Percentiles rank a stretch among this genome's conserved stretches.
phyloP scores from a whole-genome alignment of 1,140 invertebrate genomes.

The Scaptomyza graminum region DNA sequence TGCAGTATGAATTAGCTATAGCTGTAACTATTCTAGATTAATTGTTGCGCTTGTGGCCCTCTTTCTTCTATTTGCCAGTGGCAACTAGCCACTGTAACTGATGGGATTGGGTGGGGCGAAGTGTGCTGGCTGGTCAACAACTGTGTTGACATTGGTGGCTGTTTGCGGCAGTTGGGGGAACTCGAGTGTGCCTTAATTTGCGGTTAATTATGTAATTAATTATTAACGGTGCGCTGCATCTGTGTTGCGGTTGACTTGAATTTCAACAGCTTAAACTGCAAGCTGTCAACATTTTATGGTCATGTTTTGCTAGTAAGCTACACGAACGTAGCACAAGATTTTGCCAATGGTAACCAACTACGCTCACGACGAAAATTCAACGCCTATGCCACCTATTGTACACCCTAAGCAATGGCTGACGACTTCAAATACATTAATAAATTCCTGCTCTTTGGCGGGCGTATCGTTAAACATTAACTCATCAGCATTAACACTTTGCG shows the following conservation, averaged over 20 bases:
- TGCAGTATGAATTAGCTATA: slow-evolving; percentile 1
- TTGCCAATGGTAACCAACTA: slow-evolving; percentile 1
- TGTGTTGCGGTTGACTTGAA: slow-evolving; percentile 41
- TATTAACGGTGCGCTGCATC: slow-evolving; percentile 71
- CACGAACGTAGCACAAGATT: background rate
- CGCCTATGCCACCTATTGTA: background rate
- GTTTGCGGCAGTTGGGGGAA: slow-evolving; percentile 22
- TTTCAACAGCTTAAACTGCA: slow-evolving; percentile 38
- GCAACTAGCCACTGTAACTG: background rate
- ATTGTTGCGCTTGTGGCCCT: slow-evolving; percentile 7
- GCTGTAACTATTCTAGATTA: slow-evolving; percentile 4
- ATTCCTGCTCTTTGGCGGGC: slow-evolving; percentile 33
- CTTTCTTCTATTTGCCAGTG: slow-evolving; percentile 19
- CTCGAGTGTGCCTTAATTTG: slow-evolving; percentile 71
- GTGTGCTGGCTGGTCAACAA: slow-evolving; percentile 57
- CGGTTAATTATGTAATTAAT: slow-evolving; percentile 78
- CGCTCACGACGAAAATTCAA: background rate
- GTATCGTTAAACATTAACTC: slow-evolving; percentile 24
- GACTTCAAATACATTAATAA: slow-evolving; percentile 48
- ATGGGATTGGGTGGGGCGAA: background rate
- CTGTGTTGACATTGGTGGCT: slow-evolving; percentile 55
- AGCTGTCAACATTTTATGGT: slow-evolving; percentile 49
- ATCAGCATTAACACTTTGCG: slow-evolving; percentile 40
- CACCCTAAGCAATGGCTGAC: slow-evolving; percentile 1
- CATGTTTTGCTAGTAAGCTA: slow-evolving; percentile 23